Percentiles rank a stretch among this genome's conserved stretches.
phyloP scores from a whole-genome alignment of 2,113 vertebrate species.

The Scartelaos histophorus region DNA sequence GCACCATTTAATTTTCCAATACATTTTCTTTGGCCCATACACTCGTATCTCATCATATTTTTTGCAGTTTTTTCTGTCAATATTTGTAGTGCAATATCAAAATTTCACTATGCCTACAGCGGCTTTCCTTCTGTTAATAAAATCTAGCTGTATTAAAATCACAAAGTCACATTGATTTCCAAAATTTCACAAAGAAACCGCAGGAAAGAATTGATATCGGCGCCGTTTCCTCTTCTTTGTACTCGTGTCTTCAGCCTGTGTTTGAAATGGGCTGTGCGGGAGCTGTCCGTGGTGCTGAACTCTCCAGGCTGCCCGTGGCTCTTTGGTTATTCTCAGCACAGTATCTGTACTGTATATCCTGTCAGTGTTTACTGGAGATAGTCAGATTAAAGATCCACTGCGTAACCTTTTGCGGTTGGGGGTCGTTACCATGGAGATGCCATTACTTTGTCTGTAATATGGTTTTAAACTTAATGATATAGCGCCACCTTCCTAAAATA shows the following conservation, averaged over 20 bases:
- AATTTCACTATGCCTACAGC: not conserved
- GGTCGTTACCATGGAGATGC: no score
- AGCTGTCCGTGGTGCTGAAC: slow-evolving; percentile 9
- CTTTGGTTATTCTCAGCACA: not conserved
- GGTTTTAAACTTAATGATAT: no score
- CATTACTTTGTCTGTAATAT: no score
- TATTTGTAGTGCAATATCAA: not conserved
- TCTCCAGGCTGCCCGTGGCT: slow-evolving; percentile 1
- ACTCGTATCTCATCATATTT: not conserved
- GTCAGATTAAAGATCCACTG: no score
- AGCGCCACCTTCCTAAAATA: no score
- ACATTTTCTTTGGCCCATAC: not conserved
- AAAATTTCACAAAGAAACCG: not conserved
- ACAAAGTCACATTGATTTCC: slow-evolving; percentile 3
- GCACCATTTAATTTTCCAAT: not conserved
- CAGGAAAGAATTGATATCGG: not conserved
- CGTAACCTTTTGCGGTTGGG: no score
- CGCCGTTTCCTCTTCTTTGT: not conserved
- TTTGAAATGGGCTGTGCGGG: not conserved
- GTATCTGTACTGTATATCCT: not conserved
- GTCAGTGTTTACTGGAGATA: not conserved
- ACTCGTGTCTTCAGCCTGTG: not conserved
- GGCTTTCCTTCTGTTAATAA: not conserved
- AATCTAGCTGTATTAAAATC: not conserved
- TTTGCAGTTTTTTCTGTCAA: not conserved